phyloP scores from a whole-genome alignment of 2,113 vertebrate species.

The Podilymbus podiceps region DNA sequence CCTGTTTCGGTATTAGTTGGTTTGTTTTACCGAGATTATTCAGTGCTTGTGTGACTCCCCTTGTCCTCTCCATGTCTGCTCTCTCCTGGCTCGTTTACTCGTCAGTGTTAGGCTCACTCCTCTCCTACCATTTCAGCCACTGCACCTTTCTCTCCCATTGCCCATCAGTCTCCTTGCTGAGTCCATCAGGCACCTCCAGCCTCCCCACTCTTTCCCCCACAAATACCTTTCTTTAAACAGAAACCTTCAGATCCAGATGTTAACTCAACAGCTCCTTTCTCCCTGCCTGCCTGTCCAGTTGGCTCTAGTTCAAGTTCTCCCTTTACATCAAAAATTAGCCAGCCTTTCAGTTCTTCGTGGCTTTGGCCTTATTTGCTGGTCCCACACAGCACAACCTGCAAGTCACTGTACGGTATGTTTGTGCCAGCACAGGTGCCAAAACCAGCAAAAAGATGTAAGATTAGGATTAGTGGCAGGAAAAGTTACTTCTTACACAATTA shows the following conservation, averaged over 20 bases:
- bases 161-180: neutral
- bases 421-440: neutral
- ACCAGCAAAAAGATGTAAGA: neutral
- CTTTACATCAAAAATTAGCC: rapidly evolving
- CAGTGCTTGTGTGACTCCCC: neutral
- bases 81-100: neutral
- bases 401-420: rapidly evolving
- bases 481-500: neutral
- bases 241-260: neutral
- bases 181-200: no score
- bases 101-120: neutral
- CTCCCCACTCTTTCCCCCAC: neutral
- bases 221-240: neutral
- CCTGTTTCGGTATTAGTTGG: no score
- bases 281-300: no score
- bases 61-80: rapidly evolving
- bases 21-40: neutral
- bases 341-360: neutral
- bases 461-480: neutral
- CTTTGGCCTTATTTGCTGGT: neutral
- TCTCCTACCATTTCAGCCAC: neutral
- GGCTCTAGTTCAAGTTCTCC: neutral
- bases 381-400: neutral
- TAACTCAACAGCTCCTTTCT: neutral
- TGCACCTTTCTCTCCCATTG: rapidly evolving